These are phyloP conservation scores for Actenoides hombroni DNA, from an alignment of 2,113 vertebrate genomes.

Conservation along the genomic window DNA sequence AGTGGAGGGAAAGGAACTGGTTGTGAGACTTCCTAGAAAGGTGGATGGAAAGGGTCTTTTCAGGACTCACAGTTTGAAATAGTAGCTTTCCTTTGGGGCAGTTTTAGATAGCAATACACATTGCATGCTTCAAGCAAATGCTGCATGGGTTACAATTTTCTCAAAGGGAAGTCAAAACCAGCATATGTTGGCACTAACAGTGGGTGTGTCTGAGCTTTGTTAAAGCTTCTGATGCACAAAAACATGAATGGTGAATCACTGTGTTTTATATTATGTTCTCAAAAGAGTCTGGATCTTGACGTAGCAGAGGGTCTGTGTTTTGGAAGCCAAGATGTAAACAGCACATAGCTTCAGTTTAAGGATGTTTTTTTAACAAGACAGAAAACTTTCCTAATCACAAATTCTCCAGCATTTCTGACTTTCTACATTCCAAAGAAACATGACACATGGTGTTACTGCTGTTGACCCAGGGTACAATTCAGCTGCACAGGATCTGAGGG, in stretches of 20 bases:
- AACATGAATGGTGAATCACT: neutral
- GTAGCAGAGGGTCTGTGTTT: neutral
- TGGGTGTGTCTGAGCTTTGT: neutral
- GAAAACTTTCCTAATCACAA: neutral
- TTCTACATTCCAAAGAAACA: neutral
- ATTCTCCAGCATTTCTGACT: neutral
- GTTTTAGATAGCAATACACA: neutral
- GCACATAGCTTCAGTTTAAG: neutral
- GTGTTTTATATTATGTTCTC: neutral
- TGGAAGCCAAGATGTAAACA: neutral
- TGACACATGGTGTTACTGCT: neutral
- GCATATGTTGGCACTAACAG: neutral
- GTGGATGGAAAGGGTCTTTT: neutral
- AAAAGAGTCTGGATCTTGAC: neutral
- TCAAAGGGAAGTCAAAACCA: neutral
- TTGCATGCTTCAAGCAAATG: neutral
- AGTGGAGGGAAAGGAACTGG: neutral
- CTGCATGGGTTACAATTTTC: neutral
- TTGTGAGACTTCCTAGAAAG: neutral
- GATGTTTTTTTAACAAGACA: neutral
- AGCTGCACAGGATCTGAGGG: neutral
- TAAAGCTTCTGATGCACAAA: neutral
- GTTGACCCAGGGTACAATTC: neutral
- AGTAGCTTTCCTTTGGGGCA: neutral
- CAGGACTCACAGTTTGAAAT: neutral